phyloP scores from a whole-genome alignment of 1,140 invertebrate species.

The Zelostemma sp. region DNA sequence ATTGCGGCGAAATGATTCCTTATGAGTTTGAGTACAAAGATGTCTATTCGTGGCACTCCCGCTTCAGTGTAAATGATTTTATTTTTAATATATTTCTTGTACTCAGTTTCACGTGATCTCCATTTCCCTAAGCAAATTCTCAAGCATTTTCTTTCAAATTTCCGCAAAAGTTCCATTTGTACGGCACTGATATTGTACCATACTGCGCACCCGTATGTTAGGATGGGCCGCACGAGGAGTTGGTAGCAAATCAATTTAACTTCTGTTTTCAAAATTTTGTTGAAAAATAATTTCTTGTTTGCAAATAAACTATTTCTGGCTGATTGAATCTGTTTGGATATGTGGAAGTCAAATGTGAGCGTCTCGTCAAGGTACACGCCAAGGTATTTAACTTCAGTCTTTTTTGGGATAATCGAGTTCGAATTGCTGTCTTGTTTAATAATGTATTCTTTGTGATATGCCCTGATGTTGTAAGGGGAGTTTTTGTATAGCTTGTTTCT shows the following conservation, averaged over 20 bases:
- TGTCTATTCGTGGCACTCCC: neutral
- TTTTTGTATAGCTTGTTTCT: neutral
- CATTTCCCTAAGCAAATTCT: neutral
- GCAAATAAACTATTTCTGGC: constrained; percentile 12
- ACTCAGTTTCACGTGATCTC: neutral
- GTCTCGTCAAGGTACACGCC: constrained; percentile 23
- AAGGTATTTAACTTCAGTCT: constrained; percentile 40
- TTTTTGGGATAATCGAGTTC: too few relatives aligned
- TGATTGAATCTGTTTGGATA: constrained; percentile 29
- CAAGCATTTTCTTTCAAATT: constrained; percentile 7
- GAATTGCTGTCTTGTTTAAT: too few relatives aligned
- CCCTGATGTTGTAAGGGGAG: too few relatives aligned
- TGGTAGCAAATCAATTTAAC: constrained; percentile 37
- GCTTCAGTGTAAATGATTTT: neutral
- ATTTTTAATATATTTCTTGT: neutral
- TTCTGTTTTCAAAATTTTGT: constrained; percentile 2
- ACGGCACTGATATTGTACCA: constrained; percentile 9
- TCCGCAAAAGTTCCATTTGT: constrained; percentile 12
- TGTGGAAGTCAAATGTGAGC: constrained; percentile 21
- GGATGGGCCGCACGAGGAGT: constrained; percentile 21
- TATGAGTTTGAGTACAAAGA: constrained; percentile 10
- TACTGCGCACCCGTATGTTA: constrained; percentile 10
- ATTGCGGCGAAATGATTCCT: too few relatives aligned
- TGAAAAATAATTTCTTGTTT: constrained; percentile 25
- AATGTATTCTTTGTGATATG: too few relatives aligned